Evolutionary conservation across 2,113 vertebrate genomes (phyloP).

Genomic region (Macroglossus sobrinus): DNA sequence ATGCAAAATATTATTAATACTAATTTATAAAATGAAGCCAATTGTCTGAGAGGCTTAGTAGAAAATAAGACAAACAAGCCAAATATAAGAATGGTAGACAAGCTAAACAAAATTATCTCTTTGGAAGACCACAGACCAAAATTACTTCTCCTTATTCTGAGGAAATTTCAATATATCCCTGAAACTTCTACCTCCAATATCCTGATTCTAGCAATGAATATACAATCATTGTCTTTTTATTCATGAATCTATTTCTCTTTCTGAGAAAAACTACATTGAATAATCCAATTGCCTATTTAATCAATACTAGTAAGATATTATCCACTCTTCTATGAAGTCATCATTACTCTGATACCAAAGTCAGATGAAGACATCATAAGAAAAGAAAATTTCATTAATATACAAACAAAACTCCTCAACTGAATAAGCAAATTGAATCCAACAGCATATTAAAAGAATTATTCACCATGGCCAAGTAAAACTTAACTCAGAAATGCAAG

Average conservation of each 20-base stretch:
- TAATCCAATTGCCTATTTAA: background rate
- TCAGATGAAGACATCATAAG: background rate
- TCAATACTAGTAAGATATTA: background rate
- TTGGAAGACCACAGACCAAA: background rate
- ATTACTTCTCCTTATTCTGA: background rate
- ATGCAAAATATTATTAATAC: background rate
- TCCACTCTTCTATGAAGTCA: background rate
- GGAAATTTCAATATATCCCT: background rate
- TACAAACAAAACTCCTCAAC: background rate
- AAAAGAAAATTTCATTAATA: background rate
- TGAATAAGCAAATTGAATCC: background rate
- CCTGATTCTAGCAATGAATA: background rate
- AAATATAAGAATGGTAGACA: background rate
- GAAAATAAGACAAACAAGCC: background rate
- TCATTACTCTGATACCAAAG: background rate
- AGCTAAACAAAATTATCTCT: background rate
- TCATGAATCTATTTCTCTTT: background rate
- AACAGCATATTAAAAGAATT: background rate
- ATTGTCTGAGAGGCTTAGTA: background rate
- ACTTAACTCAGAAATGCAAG: background rate
- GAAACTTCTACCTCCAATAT: background rate
- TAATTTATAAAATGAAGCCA: background rate
- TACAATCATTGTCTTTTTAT: background rate
- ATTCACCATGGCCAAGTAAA: background rate
- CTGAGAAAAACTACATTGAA: background rate